phyloP scores from a whole-genome alignment of 2,113 vertebrate species.

The Labrus mixtus region DNA sequence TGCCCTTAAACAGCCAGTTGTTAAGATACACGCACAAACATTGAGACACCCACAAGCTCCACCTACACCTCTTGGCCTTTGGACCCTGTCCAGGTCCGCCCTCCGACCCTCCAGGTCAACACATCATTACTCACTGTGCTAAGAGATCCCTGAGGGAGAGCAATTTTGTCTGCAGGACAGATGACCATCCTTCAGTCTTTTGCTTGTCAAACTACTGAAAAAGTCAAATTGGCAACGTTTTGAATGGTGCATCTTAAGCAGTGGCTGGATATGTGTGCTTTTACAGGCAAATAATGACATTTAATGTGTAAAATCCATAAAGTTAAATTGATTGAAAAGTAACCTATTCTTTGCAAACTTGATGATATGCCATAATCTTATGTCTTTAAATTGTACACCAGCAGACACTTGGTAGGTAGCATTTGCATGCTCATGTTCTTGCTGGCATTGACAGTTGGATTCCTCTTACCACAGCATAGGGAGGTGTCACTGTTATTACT shows the following conservation, averaged over 20 bases:
- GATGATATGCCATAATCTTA: background rate
- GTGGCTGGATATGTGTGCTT: background rate
- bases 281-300: background rate
- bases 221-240: slow-evolving; percentile 2
- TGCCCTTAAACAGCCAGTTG: slow-evolving; percentile 63
- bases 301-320: too few species aligned
- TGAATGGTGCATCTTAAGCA: background rate
- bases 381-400: background rate
- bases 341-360: slow-evolving; percentile 19
- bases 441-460: background rate
- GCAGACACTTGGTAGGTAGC: slow-evolving; percentile 19
- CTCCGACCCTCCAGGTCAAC: slow-evolving; percentile 64
- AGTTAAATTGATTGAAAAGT: background rate
- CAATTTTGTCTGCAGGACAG: slow-evolving; percentile 14
- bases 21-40: slow-evolving; percentile 53
- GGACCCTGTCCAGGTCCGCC: slow-evolving; percentile 66
- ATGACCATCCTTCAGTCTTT: background rate
- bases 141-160: slow-evolving; percentile 59
- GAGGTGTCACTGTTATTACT: background rate
- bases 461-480: background rate
- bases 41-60: slow-evolving; percentile 56
- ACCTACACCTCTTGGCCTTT: slow-evolving; percentile 59
- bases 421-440: slow-evolving; percentile 12
- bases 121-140: slow-evolving; percentile 73
- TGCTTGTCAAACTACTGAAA: background rate